Conservation (phyloP, 2,797 vertebrate genomes). For the Psittacula derbiana region DNA sequence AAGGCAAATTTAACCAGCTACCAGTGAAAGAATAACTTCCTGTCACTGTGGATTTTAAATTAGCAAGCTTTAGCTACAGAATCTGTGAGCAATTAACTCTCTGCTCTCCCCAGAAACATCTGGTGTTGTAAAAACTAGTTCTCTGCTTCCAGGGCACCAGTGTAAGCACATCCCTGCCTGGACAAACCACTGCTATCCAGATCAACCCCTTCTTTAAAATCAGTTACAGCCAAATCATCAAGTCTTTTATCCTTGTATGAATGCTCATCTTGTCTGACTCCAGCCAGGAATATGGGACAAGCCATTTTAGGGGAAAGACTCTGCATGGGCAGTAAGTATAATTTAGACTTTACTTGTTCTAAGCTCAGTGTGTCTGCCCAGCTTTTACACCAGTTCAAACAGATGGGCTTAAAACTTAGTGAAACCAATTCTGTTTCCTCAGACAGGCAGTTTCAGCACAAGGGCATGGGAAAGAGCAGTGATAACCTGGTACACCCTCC, state of each 20-base stretch:
- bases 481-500: not conserved
- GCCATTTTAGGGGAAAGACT: not conserved
- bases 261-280: not conserved
- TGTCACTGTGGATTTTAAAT: not conserved
- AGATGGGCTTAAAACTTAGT: not conserved
- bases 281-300: not conserved
- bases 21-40: not conserved
- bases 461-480: not conserved
- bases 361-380: not conserved
- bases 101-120: not conserved
- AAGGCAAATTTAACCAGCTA: not conserved
- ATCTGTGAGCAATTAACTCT: slow-evolving; percentile 16
- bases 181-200: not conserved
- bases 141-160: not conserved
- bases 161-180: not conserved
- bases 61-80: not conserved
- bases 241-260: not conserved
- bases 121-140: not conserved
- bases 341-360: not conserved
- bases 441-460: not conserved
- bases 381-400: not conserved
- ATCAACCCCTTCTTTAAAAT: not conserved
- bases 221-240: not conserved
- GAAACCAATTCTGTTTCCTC: not conserved
- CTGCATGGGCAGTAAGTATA: not conserved